phyloP scores from a whole-genome alignment of 2,113 vertebrate genomes.

The Leptobrachium leishanense region DNA sequence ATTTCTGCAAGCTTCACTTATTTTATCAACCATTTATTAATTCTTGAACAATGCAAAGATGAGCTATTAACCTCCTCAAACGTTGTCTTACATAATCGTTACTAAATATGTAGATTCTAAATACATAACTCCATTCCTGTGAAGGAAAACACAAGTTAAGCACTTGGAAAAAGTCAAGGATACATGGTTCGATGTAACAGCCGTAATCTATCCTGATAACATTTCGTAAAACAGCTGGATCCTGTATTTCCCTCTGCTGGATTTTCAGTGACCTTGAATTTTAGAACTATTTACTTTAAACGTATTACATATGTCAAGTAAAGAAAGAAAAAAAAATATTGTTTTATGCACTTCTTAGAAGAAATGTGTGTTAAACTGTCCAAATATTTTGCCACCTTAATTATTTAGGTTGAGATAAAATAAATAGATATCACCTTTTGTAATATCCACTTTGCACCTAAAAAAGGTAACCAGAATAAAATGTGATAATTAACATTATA shows the following conservation, averaged over 20 bases:
- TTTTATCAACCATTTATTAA: too few relatives aligned
- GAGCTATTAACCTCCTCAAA: too few relatives aligned
- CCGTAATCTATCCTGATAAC: neutral
- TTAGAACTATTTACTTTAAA: constrained; percentile 51
- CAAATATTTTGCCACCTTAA: constrained; percentile 33
- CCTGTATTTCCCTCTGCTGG: constrained; percentile 49
- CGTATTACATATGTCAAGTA: constrained; percentile 50
- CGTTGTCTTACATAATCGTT: too few relatives aligned
- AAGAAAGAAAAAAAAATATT: constrained; percentile 12
- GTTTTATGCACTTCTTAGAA: neutral
- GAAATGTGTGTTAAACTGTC: constrained; percentile 28
- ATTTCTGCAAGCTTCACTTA: too few relatives aligned
- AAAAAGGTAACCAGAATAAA: neutral
- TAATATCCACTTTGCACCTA: neutral
- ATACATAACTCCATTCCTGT: too few relatives aligned
- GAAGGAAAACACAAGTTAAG: too few relatives aligned
- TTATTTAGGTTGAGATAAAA: constrained; percentile 8
- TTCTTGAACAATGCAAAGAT: too few relatives aligned
- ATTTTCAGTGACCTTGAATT: constrained; percentile 54
- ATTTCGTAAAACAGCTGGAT: constrained; percentile 51
- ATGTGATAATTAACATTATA: too few relatives aligned
- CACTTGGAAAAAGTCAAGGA: neutral
- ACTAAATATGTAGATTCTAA: too few relatives aligned
- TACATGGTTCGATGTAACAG: neutral
- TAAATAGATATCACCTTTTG: neutral